Evolutionary conservation across 2,797 vertebrate species (phyloP).

Genomic region (Crocidura indochinensis): DNA sequence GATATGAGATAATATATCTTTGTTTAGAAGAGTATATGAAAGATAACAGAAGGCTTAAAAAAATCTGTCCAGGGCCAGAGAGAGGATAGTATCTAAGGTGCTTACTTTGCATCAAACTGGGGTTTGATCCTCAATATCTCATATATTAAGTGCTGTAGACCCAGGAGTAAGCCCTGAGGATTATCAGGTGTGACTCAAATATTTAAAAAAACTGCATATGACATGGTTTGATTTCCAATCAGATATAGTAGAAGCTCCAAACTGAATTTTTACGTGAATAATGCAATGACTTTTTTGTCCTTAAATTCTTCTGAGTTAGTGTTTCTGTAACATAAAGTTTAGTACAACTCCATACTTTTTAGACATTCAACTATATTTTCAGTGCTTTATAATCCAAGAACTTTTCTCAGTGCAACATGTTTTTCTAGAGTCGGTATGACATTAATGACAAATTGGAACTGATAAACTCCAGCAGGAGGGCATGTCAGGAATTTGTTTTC

Average conservation of each 20-base stretch:
- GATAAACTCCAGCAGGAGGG: constrained; percentile 37
- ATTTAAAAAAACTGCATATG: too few species aligned
- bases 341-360: constrained; percentile 23
- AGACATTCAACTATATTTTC: constrained; percentile 19
- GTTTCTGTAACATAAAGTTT: constrained; percentile 4
- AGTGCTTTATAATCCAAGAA: constrained; percentile 54
- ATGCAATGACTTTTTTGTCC: background rate
- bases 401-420: constrained; percentile 29
- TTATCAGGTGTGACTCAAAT: too few species aligned
- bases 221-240: too few species aligned
- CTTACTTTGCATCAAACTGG: too few species aligned
- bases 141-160: too few species aligned
- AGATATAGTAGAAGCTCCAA: background rate
- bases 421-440: constrained; percentile 51
- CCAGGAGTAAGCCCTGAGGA: too few species aligned
- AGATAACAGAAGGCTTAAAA: background rate
- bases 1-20: background rate
- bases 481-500: background rate
- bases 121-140: too few species aligned
- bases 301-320: constrained; percentile 12
- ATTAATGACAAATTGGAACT: constrained; percentile 66
- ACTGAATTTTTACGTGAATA: background rate
- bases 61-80: background rate
- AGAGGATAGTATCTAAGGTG: too few species aligned
- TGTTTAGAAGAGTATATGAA: background rate